Evolutionary conservation across 2,113 vertebrate genomes (phyloP).

Genomic region (Plestiodon gilberti): DNA sequence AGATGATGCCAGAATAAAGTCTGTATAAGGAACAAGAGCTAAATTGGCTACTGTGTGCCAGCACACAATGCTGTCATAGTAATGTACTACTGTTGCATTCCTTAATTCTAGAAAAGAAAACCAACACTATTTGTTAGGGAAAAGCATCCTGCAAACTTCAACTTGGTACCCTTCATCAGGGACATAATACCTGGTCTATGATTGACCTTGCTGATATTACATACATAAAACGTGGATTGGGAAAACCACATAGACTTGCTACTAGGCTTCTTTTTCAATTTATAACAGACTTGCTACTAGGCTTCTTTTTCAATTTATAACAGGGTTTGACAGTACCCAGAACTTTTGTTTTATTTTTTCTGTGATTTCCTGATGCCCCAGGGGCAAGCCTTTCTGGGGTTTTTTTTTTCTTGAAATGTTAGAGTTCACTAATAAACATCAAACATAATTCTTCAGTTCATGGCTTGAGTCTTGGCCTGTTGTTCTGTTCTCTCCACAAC

Average conservation of each 20-base stretch:
- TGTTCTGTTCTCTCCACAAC: constrained; percentile 85
- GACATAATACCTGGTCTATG: background rate
- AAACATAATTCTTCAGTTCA: constrained; percentile 47
- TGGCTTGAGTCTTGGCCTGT: constrained; percentile 60
- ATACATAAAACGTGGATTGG: background rate
- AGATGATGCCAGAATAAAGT: background rate
- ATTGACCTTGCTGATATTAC: too few relatives aligned
- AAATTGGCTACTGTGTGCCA: too few relatives aligned
- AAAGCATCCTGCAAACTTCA: background rate
- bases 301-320: background rate
- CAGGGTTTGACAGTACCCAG: too few relatives aligned
- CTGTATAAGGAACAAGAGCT: background rate
- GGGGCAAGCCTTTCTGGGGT: background rate
- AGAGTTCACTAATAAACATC: background rate
- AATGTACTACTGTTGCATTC: background rate
- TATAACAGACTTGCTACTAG: background rate
- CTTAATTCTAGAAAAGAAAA: background rate
- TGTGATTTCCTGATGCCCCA: background rate
- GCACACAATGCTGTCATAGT: background rate
- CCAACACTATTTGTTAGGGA: background rate
- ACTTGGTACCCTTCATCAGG: background rate
- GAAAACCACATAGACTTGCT: background rate
- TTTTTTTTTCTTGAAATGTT: background rate
- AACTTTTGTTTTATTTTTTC: too few relatives aligned
- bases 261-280: background rate